A percentile compares a stretch with the other conserved stretches of the same genome.
Evolutionary conservation across 1,140 invertebrate species (phyloP).

Genomic region (Temnothorax nylanderi): DNA sequence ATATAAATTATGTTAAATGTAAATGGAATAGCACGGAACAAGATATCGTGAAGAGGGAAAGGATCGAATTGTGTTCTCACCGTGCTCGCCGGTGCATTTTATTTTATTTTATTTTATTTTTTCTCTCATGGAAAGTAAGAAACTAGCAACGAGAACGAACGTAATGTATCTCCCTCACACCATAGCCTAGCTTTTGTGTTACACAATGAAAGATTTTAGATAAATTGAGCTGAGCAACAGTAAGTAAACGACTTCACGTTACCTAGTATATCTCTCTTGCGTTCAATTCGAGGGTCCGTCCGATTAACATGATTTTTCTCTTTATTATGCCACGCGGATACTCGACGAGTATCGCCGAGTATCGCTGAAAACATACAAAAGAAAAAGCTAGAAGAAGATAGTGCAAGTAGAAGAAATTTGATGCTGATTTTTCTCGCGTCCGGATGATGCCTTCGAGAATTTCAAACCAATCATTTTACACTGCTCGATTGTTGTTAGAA

Average conservation of each 20-base stretch:
- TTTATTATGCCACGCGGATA: neutral
- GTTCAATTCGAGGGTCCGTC: slow-evolving; percentile 28
- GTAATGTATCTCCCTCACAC: slow-evolving; percentile 76
- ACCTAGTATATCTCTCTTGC: slow-evolving; percentile 79
- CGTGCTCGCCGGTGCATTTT: slow-evolving; percentile 72
- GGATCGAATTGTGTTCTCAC: slow-evolving; percentile 37
- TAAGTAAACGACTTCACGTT: slow-evolving; percentile 84
- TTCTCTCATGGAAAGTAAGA: slow-evolving; percentile 73
- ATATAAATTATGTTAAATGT: neutral
- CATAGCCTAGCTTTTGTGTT: slow-evolving; percentile 83
- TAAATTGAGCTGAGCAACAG: slow-evolving; percentile 82
- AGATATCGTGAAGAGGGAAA: slow-evolving; percentile 55
- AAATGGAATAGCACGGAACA: neutral
- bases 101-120: slow-evolving; percentile 46
- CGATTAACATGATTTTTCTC: slow-evolving; percentile 41
- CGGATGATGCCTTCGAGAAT: neutral
- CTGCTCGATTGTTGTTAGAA: neutral
- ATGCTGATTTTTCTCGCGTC: neutral
- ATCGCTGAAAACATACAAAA: neutral
- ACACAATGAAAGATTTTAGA: slow-evolving; percentile 80
- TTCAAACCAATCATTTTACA: neutral
- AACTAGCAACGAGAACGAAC: slow-evolving; percentile 75
- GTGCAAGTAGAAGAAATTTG: neutral
- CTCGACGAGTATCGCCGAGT: neutral
- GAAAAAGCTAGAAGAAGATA: neutral